phyloP scores from a whole-genome alignment of 2,797 vertebrate genomes.

The Chaetodon trifasciatus region DNA sequence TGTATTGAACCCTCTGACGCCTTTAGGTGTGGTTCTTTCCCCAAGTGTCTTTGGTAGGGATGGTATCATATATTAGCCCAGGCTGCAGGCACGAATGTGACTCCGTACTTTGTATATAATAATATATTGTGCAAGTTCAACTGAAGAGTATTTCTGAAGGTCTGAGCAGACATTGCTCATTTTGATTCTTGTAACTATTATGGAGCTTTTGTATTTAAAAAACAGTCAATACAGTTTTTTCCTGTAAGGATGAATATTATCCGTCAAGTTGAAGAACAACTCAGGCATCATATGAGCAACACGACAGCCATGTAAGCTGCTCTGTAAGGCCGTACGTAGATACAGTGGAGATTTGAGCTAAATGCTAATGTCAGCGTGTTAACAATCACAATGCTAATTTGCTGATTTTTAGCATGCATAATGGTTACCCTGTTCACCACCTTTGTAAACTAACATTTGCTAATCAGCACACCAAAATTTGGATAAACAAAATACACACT shows the following conservation, averaged over 20 bases:
- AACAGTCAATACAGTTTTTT: neutral
- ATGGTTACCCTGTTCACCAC: neutral
- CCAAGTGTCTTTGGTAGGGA: neutral
- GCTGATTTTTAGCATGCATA: neutral
- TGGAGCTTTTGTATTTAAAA: neutral
- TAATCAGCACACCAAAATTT: neutral
- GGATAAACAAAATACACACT: neutral
- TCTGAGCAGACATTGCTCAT: neutral
- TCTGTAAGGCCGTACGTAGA: no score
- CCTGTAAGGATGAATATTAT: neutral
- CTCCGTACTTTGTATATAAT: neutral
- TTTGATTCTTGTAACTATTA: neutral
- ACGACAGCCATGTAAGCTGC: no score
- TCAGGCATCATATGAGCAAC: no score
- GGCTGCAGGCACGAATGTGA: neutral
- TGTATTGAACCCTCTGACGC: neutral
- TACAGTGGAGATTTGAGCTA: neutral
- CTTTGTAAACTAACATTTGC: neutral
- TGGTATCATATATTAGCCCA: constrained; percentile 2
- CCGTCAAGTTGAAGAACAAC: neutral
- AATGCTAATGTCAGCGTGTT: neutral
- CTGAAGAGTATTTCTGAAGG: neutral
- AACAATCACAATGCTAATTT: neutral
- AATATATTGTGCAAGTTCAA: neutral
- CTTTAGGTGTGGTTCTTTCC: constrained; percentile 31